A percentile compares a stretch with the other conserved stretches of the same genome.
These are phyloP conservation scores for Periophthalmus magnuspinnatus DNA, from an alignment of 2,797 vertebrate species.

Conservation along the genomic window DNA sequence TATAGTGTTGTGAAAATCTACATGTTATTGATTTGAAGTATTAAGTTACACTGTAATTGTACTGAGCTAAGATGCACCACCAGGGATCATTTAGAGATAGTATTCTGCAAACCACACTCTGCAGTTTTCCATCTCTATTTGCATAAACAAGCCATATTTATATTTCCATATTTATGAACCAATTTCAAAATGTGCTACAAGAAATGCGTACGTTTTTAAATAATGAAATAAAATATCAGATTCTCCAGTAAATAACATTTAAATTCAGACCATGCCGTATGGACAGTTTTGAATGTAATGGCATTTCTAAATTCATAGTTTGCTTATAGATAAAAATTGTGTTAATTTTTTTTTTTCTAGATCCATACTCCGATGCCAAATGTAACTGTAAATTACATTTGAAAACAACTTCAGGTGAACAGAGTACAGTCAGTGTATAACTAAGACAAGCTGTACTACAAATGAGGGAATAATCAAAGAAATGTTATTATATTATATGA, in stretches of 20 bases:
- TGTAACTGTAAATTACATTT: too few relatives aligned
- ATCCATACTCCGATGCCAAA: too few relatives aligned
- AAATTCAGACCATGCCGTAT: too few relatives aligned
- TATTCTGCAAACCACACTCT: background rate
- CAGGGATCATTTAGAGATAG: background rate
- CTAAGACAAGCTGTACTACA: background rate
- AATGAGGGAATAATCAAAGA: background rate
- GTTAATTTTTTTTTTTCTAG: too few relatives aligned
- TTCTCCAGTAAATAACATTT: background rate
- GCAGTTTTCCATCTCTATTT: background rate
- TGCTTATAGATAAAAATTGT: too few relatives aligned
- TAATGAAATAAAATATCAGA: background rate
- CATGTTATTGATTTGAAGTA: background rate
- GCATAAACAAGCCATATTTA: background rate
- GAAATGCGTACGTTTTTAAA: background rate
- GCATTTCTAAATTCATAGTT: too few relatives aligned
- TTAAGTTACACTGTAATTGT: background rate
- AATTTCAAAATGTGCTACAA: constrained; percentile 1
- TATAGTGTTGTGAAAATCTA: too few relatives aligned
- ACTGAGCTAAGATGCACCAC: background rate
- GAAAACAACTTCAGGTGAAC: too few relatives aligned
- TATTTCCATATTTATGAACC: constrained; percentile 10
- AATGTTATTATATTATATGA: background rate
- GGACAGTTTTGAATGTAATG: too few relatives aligned
- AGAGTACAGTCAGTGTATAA: too few relatives aligned